These are phyloP conservation scores for Melanaphis sacchari DNA, from an alignment of 1,140 invertebrate genomes.

Conservation along the genomic window DNA sequence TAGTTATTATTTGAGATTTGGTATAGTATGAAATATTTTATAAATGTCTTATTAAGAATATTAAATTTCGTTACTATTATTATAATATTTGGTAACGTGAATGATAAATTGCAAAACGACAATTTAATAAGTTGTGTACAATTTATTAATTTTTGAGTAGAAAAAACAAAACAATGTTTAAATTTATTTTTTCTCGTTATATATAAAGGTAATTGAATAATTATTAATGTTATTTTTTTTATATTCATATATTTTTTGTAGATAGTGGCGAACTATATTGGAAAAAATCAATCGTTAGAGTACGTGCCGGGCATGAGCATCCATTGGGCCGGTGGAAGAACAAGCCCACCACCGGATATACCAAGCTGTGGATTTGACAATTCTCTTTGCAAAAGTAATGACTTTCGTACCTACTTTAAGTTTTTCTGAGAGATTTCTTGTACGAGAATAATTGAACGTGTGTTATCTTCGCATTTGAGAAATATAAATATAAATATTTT, in stretches of 20 bases:
- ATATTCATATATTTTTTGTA: conserved; percentile 63
- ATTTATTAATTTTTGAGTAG: no score
- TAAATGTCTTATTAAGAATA: no score
- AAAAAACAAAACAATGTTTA: no score
- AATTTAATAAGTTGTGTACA: no score
- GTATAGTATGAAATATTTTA: no score
- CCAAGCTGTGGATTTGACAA: conserved; percentile 92
- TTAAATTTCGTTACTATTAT: no score
- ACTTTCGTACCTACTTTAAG: neutral
- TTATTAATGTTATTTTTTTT: neutral
- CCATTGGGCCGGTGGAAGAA: conserved; percentile 84
- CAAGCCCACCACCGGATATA: conserved; percentile 79
- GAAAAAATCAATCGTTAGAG: conserved; percentile 75
- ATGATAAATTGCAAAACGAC: no score
- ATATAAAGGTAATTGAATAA: no score
- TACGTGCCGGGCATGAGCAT: conserved; percentile 76
- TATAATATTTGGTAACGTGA: no score
- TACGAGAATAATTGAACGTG: neutral
- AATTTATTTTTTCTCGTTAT: neutral
- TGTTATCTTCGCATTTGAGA: neutral
- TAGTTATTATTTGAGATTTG: neutral
- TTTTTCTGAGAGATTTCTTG: neutral
- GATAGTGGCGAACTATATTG: conserved; percentile 88
- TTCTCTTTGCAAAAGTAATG: conserved; percentile 75
- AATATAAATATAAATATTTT: no score